These are phyloP conservation scores for Tigriopus californicus DNA, from an alignment of 2,888 invertebrate species.

Conservation along the genomic window DNA sequence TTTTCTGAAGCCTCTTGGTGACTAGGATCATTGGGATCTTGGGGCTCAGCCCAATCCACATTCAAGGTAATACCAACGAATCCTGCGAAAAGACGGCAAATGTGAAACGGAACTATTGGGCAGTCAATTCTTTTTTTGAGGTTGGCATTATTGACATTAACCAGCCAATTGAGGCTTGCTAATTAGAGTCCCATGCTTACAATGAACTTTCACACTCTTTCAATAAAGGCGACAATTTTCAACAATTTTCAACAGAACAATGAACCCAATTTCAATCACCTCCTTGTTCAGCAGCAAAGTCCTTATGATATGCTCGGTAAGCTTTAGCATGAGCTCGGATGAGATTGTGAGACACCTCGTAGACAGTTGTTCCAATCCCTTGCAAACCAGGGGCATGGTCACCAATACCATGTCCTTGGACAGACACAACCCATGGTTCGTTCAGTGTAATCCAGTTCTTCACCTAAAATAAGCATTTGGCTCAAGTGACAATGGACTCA, in stretches of 20 bases:
- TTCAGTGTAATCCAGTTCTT: slow-evolving; percentile 29
- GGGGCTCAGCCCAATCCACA: slow-evolving; percentile 2
- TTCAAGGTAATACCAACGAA: slow-evolving; percentile 7
- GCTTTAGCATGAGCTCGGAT: slow-evolving; percentile 8
- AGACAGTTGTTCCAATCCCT: neutral
- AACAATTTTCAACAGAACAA: too few relatives aligned
- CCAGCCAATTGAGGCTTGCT: too few relatives aligned
- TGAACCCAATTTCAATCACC: too few relatives aligned
- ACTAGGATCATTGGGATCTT: neutral
- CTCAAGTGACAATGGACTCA: too few relatives aligned
- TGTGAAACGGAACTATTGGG: too few relatives aligned
- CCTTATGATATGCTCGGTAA: neutral
- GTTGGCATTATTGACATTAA: too few relatives aligned
- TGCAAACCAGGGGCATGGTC: neutral
- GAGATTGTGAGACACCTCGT: neutral
- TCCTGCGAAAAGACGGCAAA: too few relatives aligned
- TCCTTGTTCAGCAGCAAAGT: neutral
- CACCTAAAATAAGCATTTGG: slow-evolving; percentile 20
- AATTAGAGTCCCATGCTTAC: too few relatives aligned
- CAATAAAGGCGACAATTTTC: too few relatives aligned
- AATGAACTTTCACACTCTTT: too few relatives aligned
- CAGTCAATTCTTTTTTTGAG: too few relatives aligned
- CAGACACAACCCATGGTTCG: slow-evolving; percentile 23
- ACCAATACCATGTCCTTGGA: neutral
- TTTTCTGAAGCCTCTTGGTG: neutral